phyloP scores from a whole-genome alignment of 2,797 vertebrate species.

The Columba guinea region DNA sequence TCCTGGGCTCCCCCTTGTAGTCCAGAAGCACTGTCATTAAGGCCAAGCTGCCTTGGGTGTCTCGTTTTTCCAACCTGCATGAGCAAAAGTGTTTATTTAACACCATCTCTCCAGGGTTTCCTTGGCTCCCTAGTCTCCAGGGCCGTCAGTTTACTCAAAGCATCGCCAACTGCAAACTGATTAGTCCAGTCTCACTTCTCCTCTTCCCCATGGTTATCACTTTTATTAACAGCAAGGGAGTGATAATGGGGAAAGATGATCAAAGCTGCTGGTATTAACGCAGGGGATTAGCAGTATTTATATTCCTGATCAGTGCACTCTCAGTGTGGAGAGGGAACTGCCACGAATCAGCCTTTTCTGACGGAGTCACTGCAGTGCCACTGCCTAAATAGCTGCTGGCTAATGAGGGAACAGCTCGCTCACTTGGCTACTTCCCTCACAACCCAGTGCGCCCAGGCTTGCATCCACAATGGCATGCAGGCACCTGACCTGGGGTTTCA shows the following conservation, averaged over 20 bases:
- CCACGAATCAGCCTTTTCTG: slow-evolving; percentile 60
- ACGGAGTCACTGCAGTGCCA: slow-evolving; percentile 44
- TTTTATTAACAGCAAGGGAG: slow-evolving; percentile 72
- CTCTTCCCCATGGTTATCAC: slow-evolving; percentile 60
- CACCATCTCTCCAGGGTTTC: slow-evolving; percentile 17
- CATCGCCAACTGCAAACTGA: slow-evolving; percentile 42
- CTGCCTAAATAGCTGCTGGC: slow-evolving; percentile 55
- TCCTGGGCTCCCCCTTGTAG: not conserved
- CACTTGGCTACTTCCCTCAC: not conserved
- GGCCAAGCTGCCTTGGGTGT: not conserved
- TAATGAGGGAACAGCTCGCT: not conserved
- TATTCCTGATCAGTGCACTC: slow-evolving; percentile 66
- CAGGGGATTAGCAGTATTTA: slow-evolving; percentile 69
- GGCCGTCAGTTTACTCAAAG: slow-evolving; percentile 60
- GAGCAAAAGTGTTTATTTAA: slow-evolving; percentile 40
- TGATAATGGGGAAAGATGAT: slow-evolving; percentile 70
- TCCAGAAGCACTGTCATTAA: not conserved
- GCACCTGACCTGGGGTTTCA: not conserved
- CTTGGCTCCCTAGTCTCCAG: slow-evolving; percentile 25
- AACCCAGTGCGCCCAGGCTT: not conserved
- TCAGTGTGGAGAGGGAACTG: not conserved
- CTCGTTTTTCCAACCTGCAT: not conserved
- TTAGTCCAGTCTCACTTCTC: slow-evolving; percentile 51
- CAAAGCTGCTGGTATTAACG: slow-evolving; percentile 69
- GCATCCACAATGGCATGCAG: accelerated